Evolutionary conservation across 2,888 invertebrate genomes (phyloP), one percentile per base, ranked within the genome.

Genomic region (Falcaria lacertinaria): DNA sequence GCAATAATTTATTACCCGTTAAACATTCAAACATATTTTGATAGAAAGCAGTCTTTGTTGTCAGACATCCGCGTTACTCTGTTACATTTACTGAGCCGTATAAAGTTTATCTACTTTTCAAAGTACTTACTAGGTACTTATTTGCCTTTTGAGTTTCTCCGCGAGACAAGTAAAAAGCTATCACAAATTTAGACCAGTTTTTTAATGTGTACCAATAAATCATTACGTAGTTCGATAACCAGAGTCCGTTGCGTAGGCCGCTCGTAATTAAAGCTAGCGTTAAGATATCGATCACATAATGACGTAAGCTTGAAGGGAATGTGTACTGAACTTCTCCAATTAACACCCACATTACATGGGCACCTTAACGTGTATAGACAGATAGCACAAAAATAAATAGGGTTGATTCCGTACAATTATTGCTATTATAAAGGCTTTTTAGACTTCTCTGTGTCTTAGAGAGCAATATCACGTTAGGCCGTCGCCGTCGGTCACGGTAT

Each of bases 241-340:
- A 60, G 69, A 64, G 59, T 44, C 15, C 40, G 37, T 37, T 47
- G 69, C 67, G 69, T 68, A 68, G 69, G 69, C 52, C 55, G 55
- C 43, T 17, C 15, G 52, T 64, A 63, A 61, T 61, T 61, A 61
- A 62, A 47, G 43, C 55, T 53, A 60, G 60, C 53, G 57, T 50
- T 60, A 60, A 45, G 60, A 53, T 60, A 60, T 61, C 57, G 60
- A 61, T 63, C 63, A 60, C 45, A 22, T 50, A 62, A 62, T 60
- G 51, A 42, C 39, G 46, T 44, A 25, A 46, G 40, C 44, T 44
- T 49, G 22, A 25, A 37, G 25, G 37, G 37, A 22, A 37, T 37
- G n/a, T 36, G 14, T 37, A 22, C 37, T 19, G 14, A 14, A 36
- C 19, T 36, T n/a, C 17, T 11, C n/a, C 17, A 35, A n/a, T 35